Percentiles rank a stretch among this genome's conserved stretches.
phyloP scores from a whole-genome alignment of 1,140 invertebrate species.

The Trichonephila clavipes region DNA sequence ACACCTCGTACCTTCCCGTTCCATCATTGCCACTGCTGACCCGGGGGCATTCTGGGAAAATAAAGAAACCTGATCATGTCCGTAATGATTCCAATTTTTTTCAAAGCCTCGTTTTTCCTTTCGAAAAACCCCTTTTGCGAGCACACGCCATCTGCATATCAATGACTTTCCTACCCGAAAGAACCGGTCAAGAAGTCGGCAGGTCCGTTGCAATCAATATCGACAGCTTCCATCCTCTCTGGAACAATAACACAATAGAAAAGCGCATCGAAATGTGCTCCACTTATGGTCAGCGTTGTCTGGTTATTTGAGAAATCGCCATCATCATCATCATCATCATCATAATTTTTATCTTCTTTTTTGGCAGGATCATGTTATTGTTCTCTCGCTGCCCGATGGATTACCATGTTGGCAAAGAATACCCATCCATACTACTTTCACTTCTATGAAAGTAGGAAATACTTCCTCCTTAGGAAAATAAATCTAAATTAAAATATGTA shows the following conservation, averaged over 20 bases:
- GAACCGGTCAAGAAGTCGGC: conserved; percentile 66
- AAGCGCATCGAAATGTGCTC: conserved; percentile 4
- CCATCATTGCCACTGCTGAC: conserved; percentile 17
- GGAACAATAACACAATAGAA: conserved; percentile 69
- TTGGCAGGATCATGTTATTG: not conserved
- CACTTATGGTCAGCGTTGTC: not conserved
- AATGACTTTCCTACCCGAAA: conserved; percentile 52
- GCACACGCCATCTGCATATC: conserved; percentile 60
- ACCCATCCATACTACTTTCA: not conserved
- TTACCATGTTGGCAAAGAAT: not conserved
- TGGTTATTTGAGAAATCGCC: conserved; percentile 30
- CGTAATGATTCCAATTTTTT: conserved; percentile 57
- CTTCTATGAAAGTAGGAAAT: not conserved
- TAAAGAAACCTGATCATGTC: conserved; percentile 66
- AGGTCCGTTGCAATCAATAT: conserved; percentile 65
- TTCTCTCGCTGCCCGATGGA: not conserved
- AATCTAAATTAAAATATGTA: not conserved
- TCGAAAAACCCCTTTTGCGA: conserved; percentile 27
- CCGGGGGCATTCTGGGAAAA: not conserved
- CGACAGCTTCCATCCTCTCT: conserved; percentile 47
- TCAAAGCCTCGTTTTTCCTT: conserved; percentile 65
- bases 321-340: conserved; percentile 2
- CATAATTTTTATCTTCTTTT: not conserved
- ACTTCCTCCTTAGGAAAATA: not conserved
- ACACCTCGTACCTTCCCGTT: conserved; percentile 33